Base-by-base conservation (phyloP, 2,888 invertebrate species). In the Cephus spinipes region DNA sequence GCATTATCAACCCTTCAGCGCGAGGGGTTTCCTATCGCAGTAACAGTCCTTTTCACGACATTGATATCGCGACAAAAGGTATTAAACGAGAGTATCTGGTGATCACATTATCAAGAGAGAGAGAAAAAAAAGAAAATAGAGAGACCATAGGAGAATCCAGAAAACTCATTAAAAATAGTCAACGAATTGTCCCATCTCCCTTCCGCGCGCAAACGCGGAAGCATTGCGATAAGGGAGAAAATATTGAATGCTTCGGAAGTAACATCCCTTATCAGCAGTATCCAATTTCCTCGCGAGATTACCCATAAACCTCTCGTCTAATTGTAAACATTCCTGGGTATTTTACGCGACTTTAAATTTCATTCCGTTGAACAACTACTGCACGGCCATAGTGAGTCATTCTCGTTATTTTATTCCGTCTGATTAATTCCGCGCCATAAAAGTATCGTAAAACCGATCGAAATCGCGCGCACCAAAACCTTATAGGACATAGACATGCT, bases 1-100 rank as follows among this genome's bases (percentile, higher is more conserved):
- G 81, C 83, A 88, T 88, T 88, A 89, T 89, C 89, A 89, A 89
- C 89, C 88, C 89, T 89, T 89, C 88, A 87, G 79, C 88, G 85
- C 15, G 55, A 55, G 76, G 81, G 81, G 85, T 85, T 87, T 88
- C 85, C 85, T 87, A 87, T 88, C 88, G 85, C 55, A 55, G 55
- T 23, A 23, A 23, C 55, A 55, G 23, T 55, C 9, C 55, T 55
- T 55, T 55, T 55, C 55, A 23, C 55, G 55, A 9, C 55, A 55
- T 55, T 23, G 55, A 55, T 55, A 23, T 55, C 23, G 55, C 23
- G 55, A 55, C 55, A 55, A 55, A 55, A 2, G 55, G 55, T 2
- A 55, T 23, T 55, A 55, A 55, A 55, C 55, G 23, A 55, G 9
- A 55, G 55, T 15, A 55, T 55, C 55, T 55, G 15, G 55, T 55